Conservation (phyloP, 2,113 vertebrate genomes). For the Oryzias javanicus region DNA sequence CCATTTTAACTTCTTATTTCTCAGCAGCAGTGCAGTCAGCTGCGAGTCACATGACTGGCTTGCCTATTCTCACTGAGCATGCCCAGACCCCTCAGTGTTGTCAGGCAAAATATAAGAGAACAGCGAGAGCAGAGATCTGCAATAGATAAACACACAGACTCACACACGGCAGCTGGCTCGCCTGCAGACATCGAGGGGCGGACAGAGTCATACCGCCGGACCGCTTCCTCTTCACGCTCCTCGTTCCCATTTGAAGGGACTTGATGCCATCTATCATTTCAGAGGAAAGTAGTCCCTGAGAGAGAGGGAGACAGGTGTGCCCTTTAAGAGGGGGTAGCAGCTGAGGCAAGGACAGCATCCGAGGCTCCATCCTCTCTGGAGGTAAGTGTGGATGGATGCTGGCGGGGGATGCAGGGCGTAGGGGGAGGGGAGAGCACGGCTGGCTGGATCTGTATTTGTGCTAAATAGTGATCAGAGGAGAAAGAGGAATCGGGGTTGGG, state of each 20-base stretch:
- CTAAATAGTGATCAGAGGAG: conserved; percentile 45
- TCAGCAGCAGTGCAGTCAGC: conserved; percentile 77
- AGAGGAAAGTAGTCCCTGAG: conserved; percentile 34
- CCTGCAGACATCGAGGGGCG: conserved; percentile 30
- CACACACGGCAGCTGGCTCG: conserved; percentile 47
- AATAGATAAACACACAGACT: conserved; percentile 77
- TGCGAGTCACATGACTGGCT: conserved; percentile 77
- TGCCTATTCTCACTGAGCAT: conserved; percentile 73
- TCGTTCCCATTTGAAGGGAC: conserved; percentile 26
- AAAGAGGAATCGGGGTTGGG: conserved; percentile 30
- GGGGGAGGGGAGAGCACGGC: conserved; percentile 54
- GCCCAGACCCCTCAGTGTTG: conserved; percentile 79
- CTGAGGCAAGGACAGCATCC: conserved; percentile 71
- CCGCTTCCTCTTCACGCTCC: neutral
- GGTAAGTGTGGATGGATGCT: conserved; percentile 66
- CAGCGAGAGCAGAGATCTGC: conserved; percentile 75
- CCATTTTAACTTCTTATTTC: conserved; percentile 39
- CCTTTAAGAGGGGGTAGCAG: conserved; percentile 67
- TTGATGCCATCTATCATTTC: conserved; percentile 40
- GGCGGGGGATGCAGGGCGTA: conserved; percentile 25
- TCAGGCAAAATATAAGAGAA: conserved; percentile 81
- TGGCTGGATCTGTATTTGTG: conserved; percentile 58
- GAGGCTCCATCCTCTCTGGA: conserved; percentile 68
- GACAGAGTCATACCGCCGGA: conserved; percentile 8
- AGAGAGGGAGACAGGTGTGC: conserved; percentile 55